Conservation (phyloP, 92 coral and sea anemone species). For the Zoanthus gigantus region DNA sequence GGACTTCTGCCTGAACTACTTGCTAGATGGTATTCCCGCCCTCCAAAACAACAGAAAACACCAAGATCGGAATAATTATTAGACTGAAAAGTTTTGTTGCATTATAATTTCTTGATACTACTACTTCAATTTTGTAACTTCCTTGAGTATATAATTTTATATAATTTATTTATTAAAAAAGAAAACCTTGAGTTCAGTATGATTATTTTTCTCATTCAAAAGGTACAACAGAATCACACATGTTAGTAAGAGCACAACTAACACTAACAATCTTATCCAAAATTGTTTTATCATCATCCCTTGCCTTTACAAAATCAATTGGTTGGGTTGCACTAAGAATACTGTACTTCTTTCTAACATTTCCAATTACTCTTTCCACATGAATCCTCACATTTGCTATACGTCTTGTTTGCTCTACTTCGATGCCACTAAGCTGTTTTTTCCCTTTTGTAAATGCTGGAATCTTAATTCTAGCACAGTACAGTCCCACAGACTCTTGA, state of each 20-base stretch:
- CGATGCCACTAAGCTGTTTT: slow-evolving; percentile 70
- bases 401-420: slow-evolving; percentile 73
- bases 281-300: slow-evolving; percentile 57
- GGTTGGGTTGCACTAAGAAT: slow-evolving; percentile 65
- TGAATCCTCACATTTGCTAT: slow-evolving; percentile 71
- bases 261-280: slow-evolving; percentile 76
- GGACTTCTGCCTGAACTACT: slow-evolving; percentile 66
- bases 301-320: slow-evolving; percentile 61
- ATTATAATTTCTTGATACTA: slow-evolving; percentile 21
- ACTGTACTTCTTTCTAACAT: slow-evolving; percentile 61
- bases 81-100: slow-evolving; percentile 35
- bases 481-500: slow-evolving; percentile 70
- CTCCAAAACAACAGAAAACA: slow-evolving; percentile 36
- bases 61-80: slow-evolving; percentile 35
- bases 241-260: slow-evolving; percentile 64
- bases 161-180: slow-evolving; percentile 18
- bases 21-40: slow-evolving; percentile 62
- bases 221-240: slow-evolving; percentile 74
- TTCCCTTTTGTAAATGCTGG: slow-evolving; percentile 73
- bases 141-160: slow-evolving; percentile 22
- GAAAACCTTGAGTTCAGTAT: slow-evolving; percentile 15
- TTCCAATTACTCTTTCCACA: slow-evolving; percentile 71
- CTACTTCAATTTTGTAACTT: slow-evolving; percentile 27
- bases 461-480: slow-evolving; percentile 66
- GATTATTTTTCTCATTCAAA: slow-evolving; percentile 52